These are phyloP conservation scores for Eufriesea mexicana DNA, from an alignment of 1,140 invertebrate species.

Conservation along the genomic window DNA sequence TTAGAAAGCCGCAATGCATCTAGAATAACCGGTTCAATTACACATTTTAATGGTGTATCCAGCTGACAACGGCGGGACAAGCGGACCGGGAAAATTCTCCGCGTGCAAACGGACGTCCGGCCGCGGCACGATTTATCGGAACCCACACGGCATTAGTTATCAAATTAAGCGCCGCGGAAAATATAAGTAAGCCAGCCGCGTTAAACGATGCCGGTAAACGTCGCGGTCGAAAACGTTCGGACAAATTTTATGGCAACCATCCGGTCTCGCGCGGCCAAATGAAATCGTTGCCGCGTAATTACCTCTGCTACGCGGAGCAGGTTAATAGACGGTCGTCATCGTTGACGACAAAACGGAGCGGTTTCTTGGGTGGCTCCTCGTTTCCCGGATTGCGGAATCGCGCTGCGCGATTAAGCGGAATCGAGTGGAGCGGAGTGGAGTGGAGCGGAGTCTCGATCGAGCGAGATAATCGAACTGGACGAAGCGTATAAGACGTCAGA, in stretches of 20 bases:
- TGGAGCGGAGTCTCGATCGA: no score
- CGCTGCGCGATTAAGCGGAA: no score
- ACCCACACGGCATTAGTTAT: conserved; percentile 39
- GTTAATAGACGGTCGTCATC: neutral
- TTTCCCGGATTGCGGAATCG: neutral
- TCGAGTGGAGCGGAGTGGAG: no score
- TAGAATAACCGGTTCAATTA: conserved; percentile 41
- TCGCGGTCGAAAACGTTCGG: conserved; percentile 8
- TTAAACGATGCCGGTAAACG: conserved; percentile 27
- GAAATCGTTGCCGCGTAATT: conserved; percentile 18
- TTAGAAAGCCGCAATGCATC: conserved; percentile 19
- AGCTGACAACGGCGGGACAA: conserved; percentile 11
- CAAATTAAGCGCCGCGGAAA: conserved; percentile 47
- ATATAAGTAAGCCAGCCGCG: conserved; percentile 26
- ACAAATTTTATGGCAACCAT: conserved; percentile 30
- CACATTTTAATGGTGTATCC: conserved; percentile 26
- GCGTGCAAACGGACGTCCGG: conserved; percentile 14
- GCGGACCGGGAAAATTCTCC: conserved; percentile 34
- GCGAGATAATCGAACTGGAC: no score
- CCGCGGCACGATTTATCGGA: conserved; percentile 35
- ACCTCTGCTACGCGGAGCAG: no score
- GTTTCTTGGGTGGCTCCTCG: neutral
- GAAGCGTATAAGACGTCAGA: no score
- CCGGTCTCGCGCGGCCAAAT: neutral
- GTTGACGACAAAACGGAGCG: neutral